A percentile compares a stretch with the other conserved stretches of the same genome.
phyloP scores from a whole-genome alignment of 1,140 invertebrate species.

The Zaprionus ornatus region DNA sequence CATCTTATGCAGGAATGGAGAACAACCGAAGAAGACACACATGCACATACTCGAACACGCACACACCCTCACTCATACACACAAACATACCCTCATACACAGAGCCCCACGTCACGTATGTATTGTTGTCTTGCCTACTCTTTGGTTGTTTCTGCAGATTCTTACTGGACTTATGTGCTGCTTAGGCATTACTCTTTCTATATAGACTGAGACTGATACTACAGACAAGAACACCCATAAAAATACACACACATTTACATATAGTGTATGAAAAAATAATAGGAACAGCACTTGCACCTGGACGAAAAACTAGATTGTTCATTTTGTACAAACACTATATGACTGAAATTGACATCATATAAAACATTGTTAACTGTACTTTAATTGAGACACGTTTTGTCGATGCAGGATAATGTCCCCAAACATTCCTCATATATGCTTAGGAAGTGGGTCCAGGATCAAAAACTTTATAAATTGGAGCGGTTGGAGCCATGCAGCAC shows the following conservation, averaged over 20 bases:
- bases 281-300: too few species aligned
- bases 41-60: slow-evolving; percentile 1
- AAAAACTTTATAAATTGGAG: too few species aligned
- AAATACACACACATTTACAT: not conserved
- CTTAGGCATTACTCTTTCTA: slow-evolving; percentile 18
- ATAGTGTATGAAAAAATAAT: too few species aligned
- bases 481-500: too few species aligned
- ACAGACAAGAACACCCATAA: slow-evolving; percentile 5
- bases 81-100: slow-evolving; percentile 1
- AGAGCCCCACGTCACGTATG: not conserved
- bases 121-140: slow-evolving; percentile 30
- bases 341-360: too few species aligned
- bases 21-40: slow-evolving; percentile 8
- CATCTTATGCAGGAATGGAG: not conserved
- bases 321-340: too few species aligned
- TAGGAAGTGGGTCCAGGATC: too few species aligned
- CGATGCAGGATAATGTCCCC: too few species aligned
- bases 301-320: too few species aligned
- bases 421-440: too few species aligned
- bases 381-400: too few species aligned
- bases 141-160: slow-evolving; percentile 32
- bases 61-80: not conserved
- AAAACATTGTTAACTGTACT: too few species aligned
- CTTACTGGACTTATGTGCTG: slow-evolving; percentile 6
- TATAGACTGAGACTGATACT: slow-evolving; percentile 40